A percentile compares a stretch with the other conserved stretches of the same genome.
Evolutionary conservation across 2,797 vertebrate species (phyloP).

Genomic region (Fistularia tabacaria): DNA sequence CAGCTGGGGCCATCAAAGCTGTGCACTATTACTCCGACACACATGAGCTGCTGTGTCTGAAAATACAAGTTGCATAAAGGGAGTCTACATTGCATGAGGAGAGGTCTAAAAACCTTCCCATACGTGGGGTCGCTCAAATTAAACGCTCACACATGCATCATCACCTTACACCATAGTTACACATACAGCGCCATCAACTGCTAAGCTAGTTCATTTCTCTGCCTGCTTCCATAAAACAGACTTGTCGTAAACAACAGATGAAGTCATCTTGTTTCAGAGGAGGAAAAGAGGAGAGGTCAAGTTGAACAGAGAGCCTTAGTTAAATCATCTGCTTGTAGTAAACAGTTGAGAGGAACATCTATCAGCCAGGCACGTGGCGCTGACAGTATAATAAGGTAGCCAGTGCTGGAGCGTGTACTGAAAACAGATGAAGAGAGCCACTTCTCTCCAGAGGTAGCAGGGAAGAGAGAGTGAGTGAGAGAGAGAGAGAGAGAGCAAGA

Average conservation of each 20-base stretch:
- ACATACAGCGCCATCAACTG: slow-evolving; percentile 16
- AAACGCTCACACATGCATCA: slow-evolving; percentile 10
- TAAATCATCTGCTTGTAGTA: slow-evolving; percentile 76
- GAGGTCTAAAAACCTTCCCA: too few relatives aligned
- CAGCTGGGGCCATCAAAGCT: slow-evolving; percentile 21
- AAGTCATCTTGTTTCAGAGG: slow-evolving; percentile 65
- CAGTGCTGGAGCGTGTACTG: slow-evolving; percentile 58
- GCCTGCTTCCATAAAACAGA: slow-evolving; percentile 59
- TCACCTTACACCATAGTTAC: too few relatives aligned
- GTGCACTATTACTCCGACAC: slow-evolving; percentile 35
- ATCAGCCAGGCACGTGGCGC: slow-evolving; percentile 70
- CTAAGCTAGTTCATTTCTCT: slow-evolving; percentile 22
- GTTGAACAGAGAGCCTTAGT: slow-evolving; percentile 61
- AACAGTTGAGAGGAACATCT: slow-evolving; percentile 75
- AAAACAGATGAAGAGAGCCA: slow-evolving; percentile 68
- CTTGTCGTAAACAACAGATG: slow-evolving; percentile 66
- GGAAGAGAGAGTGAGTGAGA: slow-evolving; percentile 11
- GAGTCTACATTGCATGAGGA: slow-evolving; percentile 11
- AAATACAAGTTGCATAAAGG: slow-evolving; percentile 38
- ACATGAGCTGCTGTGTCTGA: slow-evolving; percentile 32
- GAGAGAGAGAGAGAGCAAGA: slow-evolving; percentile 6
- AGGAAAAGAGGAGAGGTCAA: slow-evolving; percentile 61
- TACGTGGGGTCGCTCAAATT: slow-evolving; percentile 5
- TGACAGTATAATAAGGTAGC: slow-evolving; percentile 75
- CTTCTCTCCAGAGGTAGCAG: slow-evolving; percentile 43